Evolutionary conservation across 2,113 vertebrate genomes (phyloP), one percentile per base, ranked within the genome.

Genomic region (Agapornis roseicollis): DNA sequence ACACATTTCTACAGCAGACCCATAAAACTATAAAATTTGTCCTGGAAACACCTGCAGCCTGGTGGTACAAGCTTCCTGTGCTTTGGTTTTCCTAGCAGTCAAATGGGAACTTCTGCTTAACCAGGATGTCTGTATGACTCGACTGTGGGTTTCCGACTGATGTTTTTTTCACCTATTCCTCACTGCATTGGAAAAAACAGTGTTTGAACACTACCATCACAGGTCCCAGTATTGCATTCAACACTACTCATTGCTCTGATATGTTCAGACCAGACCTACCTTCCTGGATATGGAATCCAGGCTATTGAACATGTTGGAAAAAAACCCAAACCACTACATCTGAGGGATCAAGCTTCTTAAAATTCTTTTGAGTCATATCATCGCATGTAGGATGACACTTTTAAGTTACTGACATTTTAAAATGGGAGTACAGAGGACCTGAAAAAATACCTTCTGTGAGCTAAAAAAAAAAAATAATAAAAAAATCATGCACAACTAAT

Each of bases 1-100:
- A 77, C 52, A 25, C 11, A 42, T 42, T 86, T 74, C 85, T 86
- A 25, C 10, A 25, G 37, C 50, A 86, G 52, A 71, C 11, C 56
- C 39, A 56, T 58, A 80, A 88, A 80, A 44, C 37, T 37, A 28
- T 4, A 71, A 52, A 61, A 15, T 77, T 74, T 86, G 35, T 24
- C 88, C 82, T 85, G 88, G 95, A 95, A 96, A 88, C 77, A 93
- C 64, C 76, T 93, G 94, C 60, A 93, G 68, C 16, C 50, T 73
- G 72, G 72, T 70, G 88, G 94, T 39, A 84, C 0, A 17, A 61
- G 29, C 44, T 92, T 95, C 88, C 90, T 61, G 39, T 65, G 61
- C 76, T 84, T 90, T 80, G 68, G 68, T 81, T 49, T 90, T 83
- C 66, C 92, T 47, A 47, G 42, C 60, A 52, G 69, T 49, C 69